Percentiles rank a stretch among this genome's conserved stretches.
Conservation (phyloP, 1,140 invertebrate species). For the Carposina sasakii region DNA sequence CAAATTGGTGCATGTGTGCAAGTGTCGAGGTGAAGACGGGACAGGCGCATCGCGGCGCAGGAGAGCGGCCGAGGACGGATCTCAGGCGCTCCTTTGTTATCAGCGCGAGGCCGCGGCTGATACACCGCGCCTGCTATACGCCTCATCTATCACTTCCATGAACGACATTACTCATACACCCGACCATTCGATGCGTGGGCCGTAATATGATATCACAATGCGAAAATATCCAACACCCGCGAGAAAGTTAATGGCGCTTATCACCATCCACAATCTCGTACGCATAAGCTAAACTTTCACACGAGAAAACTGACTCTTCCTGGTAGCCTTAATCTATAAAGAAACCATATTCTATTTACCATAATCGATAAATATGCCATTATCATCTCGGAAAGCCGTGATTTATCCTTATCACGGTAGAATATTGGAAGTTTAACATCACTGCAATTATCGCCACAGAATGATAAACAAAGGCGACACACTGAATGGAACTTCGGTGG, state of each 20-base stretch:
- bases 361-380: conserved; percentile 70
- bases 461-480: conserved; percentile 78
- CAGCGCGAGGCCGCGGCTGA: conserved; percentile 49
- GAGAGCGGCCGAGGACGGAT: conserved; percentile 22
- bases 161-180: conserved; percentile 70
- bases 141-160: conserved; percentile 66
- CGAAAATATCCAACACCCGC: conserved; percentile 73
- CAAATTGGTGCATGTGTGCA: conserved; percentile 22
- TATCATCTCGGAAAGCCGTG: conserved; percentile 71
- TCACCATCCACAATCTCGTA: conserved; percentile 72
- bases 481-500: conserved; percentile 79
- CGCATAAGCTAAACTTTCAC: conserved; percentile 72
- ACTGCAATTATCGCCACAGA: conserved; percentile 74
- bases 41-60: conserved; percentile 22
- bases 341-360: conserved; percentile 54
- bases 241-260: conserved; percentile 75
- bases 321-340: conserved; percentile 31
- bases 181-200: conserved; percentile 66
- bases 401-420: conserved; percentile 73
- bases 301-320: conserved; percentile 61
- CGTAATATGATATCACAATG: conserved; percentile 74
- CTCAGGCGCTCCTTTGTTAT: conserved; percentile 66
- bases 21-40: conserved; percentile 15
- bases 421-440: conserved; percentile 75
- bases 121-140: conserved; percentile 49